phyloP scores from a whole-genome alignment of 2,888 invertebrate genomes.

The Ditula angustiorana region DNA sequence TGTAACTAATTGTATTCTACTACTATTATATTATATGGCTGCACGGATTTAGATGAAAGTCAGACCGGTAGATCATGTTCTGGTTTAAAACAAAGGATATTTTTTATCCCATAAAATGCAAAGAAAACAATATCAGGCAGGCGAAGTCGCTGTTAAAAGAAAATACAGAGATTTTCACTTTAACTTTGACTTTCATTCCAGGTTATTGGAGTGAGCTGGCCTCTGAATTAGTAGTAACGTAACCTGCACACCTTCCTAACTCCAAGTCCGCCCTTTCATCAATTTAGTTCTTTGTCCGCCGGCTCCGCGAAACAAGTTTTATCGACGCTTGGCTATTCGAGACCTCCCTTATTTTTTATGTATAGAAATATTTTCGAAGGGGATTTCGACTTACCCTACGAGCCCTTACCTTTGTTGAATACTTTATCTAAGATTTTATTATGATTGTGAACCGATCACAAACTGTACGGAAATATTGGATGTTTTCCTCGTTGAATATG shows the following conservation, averaged over 20 bases:
- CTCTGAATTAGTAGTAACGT: neutral
- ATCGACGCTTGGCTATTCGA: slow-evolving; percentile 24
- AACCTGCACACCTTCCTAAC: neutral
- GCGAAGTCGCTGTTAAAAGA: too few relatives aligned
- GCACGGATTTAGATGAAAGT: too few relatives aligned
- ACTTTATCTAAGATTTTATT: slow-evolving; percentile 40
- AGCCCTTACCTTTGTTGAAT: slow-evolving; percentile 37
- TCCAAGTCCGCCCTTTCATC: slow-evolving; percentile 10
- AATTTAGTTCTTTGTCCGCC: slow-evolving; percentile 23
- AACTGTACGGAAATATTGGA: slow-evolving; percentile 24
- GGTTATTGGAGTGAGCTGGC: neutral
- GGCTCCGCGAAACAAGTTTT: slow-evolving; percentile 27
- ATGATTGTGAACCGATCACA: slow-evolving; percentile 38
- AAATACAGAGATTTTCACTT: too few relatives aligned
- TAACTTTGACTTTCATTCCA: too few relatives aligned
- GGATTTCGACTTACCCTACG: slow-evolving; percentile 16
- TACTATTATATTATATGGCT: too few relatives aligned
- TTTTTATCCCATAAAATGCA: too few relatives aligned
- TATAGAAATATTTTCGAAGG: slow-evolving; percentile 38
- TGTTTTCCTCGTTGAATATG: slow-evolving; percentile 20
- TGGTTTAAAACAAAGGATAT: too few relatives aligned
- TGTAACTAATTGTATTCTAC: too few relatives aligned
- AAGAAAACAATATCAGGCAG: too few relatives aligned
- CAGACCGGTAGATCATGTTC: too few relatives aligned
- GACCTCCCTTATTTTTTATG: slow-evolving; percentile 34